phyloP scores from a whole-genome alignment of 2,888 invertebrate species.

The Trissoscelio sp. region DNA sequence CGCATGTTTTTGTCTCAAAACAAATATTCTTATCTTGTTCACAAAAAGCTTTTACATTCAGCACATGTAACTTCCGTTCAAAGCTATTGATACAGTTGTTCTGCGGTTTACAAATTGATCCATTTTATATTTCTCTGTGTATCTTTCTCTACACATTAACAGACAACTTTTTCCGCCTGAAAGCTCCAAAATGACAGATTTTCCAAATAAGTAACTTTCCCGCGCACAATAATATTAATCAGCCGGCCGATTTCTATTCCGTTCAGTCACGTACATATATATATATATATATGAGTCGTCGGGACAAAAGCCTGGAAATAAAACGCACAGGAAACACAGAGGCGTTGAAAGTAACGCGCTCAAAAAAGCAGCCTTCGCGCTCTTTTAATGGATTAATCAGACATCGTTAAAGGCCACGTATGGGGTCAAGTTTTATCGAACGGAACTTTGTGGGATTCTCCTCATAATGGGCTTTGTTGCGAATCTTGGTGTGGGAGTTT shows the following conservation, averaged over 20 bases:
- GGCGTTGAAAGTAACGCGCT: conserved; percentile 40
- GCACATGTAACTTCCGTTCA: too few relatives aligned
- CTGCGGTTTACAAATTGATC: too few relatives aligned
- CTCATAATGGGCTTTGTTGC: conserved; percentile 40
- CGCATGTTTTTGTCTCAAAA: too few relatives aligned
- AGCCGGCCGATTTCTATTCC: conserved; percentile 29
- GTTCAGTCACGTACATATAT: conserved; percentile 29
- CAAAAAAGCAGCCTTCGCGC: conserved; percentile 28
- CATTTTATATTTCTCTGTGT: not conserved
- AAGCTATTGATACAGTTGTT: too few relatives aligned
- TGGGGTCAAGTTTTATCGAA: conserved; percentile 62
- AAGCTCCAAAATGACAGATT: conserved; percentile 11
- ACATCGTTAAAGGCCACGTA: conserved; percentile 48
- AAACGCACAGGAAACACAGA: conserved; percentile 35
- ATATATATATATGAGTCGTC: too few relatives aligned
- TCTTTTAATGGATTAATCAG: conserved; percentile 52
- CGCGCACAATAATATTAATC: conserved; percentile 31
- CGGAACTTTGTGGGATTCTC: conserved; percentile 59
- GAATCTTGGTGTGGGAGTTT: conserved; percentile 28
- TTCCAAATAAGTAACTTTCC: conserved; percentile 21
- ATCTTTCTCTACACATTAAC: not conserved
- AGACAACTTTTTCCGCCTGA: not conserved
- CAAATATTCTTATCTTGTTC: too few relatives aligned
- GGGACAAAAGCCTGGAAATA: conserved; percentile 29
- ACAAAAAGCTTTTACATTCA: too few relatives aligned